Conservation (phyloP, 2,797 vertebrate genomes). For the Trichosurus vulpecula region DNA sequence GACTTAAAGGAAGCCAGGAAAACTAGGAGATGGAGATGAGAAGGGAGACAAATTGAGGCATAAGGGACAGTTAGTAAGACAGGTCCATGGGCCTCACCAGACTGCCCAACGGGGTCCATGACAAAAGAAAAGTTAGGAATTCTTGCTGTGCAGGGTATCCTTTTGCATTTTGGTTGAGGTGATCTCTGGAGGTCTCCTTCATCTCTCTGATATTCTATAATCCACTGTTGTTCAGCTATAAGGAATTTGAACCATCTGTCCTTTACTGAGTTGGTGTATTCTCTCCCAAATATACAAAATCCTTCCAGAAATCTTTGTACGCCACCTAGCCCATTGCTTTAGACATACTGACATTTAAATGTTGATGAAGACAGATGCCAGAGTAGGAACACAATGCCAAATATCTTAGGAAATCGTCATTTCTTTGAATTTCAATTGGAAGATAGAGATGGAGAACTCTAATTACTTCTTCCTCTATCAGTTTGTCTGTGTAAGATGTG, state of each 20-base stretch:
- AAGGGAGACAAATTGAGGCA: background rate
- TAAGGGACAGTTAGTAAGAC: background rate
- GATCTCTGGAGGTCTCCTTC: background rate
- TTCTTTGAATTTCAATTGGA: slow-evolving; percentile 45
- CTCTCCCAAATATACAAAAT: background rate
- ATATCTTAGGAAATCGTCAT: slow-evolving; percentile 7
- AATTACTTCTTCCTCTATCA: slow-evolving; percentile 40
- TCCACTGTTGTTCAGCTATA: background rate
- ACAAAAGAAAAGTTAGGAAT: background rate
- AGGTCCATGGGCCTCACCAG: background rate
- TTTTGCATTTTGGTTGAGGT: background rate
- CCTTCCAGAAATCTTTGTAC: slow-evolving; percentile 19
- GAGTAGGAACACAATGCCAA: slow-evolving; percentile 23
- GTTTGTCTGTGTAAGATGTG: background rate
- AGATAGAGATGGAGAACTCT: slow-evolving; percentile 42
- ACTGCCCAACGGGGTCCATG: background rate
- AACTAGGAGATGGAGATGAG: background rate
- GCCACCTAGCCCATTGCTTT: background rate
- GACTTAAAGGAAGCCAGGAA: background rate
- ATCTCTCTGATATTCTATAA: background rate
- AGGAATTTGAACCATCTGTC: background rate
- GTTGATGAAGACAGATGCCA: slow-evolving; percentile 39
- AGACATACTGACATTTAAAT: background rate
- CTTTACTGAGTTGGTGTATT: background rate
- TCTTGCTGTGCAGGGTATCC: background rate